A percentile compares a stretch with the other conserved stretches of the same genome.
phyloP scores from a whole-genome alignment of 2,797 vertebrate genomes.

The Anguilla megastoma region DNA sequence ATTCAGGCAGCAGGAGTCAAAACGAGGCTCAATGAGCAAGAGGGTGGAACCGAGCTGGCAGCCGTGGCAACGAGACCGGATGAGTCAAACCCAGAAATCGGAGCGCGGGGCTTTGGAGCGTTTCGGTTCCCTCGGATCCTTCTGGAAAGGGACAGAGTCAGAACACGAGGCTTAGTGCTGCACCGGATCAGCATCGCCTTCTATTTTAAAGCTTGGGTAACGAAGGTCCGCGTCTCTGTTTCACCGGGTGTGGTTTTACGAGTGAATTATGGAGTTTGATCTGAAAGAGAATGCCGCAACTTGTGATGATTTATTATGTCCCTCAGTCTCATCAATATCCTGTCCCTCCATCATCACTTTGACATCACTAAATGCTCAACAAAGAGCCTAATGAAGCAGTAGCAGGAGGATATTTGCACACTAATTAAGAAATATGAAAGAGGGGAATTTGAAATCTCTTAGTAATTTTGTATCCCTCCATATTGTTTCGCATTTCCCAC shows the following conservation, averaged over 20 bases:
- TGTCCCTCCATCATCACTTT: constrained; percentile 72
- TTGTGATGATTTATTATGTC: constrained; percentile 56
- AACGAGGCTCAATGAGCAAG: not conserved
- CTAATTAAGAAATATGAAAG: constrained; percentile 80
- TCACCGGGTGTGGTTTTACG: constrained; percentile 46
- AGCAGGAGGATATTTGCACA: constrained; percentile 66
- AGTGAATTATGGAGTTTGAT: constrained; percentile 55
- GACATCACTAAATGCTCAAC: constrained; percentile 74
- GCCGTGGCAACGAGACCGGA: not conserved
- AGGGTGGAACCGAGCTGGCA: not conserved
- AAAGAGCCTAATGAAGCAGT: constrained; percentile 77
- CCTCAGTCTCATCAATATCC: constrained; percentile 55
- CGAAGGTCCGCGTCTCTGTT: constrained; percentile 58
- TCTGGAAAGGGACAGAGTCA: not conserved
- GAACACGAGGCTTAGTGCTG: not conserved
- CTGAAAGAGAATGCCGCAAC: constrained; percentile 55
- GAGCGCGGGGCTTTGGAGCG: not conserved
- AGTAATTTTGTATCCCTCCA: constrained; percentile 68
- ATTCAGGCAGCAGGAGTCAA: not conserved
- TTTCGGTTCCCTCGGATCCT: not conserved
- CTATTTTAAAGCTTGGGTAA: constrained; percentile 42
- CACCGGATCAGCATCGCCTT: not conserved
- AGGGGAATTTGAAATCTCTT: constrained; percentile 65
- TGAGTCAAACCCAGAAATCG: not conserved
- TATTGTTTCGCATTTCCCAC: not conserved